Evolutionary conservation across 2,888 invertebrate genomes (phyloP), one percentile per base, ranked within the genome.

Genomic region (Chaetogeoica ovagalla): DNA sequence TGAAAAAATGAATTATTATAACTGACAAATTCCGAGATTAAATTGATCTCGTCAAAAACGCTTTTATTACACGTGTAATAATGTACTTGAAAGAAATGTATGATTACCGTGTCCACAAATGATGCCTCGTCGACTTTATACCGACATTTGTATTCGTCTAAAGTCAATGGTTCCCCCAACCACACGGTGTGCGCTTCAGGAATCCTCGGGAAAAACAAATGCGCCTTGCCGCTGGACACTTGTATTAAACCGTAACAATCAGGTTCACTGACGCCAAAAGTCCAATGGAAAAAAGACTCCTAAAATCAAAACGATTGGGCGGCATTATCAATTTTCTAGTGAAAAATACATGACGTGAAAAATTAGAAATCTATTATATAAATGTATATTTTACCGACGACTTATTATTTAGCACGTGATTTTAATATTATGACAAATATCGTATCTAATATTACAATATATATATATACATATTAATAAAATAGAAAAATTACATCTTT

Each of bases 251-350:
- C 97, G 86, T 90, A 96, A 85, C 93, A 98, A 74, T 92, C 95
- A 0, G 97, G 94, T 85, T 98, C 98, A 83, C 93, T 90, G 0
- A 95, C 97, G 17, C 98, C 99, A 87, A 97, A 97, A 5, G 93
- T 86, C 95, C 98, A 99, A 86, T 95, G 96, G 85, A 99, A 99
- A 86, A 93, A 99, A 0, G 98, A 94, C 87, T 99, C 99, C 94
- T 96, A 85, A 85, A 59, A 59, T 60, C 15, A 59, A 48, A 1
- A 76, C 9, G 30, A 23, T 48, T 30, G 30, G 30, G 30, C 30
- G 4, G 1, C 30, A 9, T n/a, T n/a, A n/a, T n/a, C 43, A 43
- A 43, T 43, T 43, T 43, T 43, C 9, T 43, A 43, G 43, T 43
- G 43, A 43, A 43, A 43, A 43, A 9, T 43, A 43, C 43, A 43